Base-by-base conservation (phyloP, 2,888 invertebrate genomes). In the Brassicogethes aeneus region DNA sequence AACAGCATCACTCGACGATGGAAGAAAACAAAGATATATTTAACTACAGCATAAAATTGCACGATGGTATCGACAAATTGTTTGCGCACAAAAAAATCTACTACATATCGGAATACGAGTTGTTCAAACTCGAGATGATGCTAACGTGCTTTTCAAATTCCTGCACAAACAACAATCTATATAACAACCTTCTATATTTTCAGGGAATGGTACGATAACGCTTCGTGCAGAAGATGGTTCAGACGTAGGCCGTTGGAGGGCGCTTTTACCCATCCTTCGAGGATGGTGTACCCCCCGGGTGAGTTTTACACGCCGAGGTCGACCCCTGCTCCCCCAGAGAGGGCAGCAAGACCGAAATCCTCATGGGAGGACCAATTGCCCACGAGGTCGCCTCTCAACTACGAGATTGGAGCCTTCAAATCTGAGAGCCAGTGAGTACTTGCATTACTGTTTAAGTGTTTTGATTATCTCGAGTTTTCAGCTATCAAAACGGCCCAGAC, bases 401-500 rank as follows among this genome's bases (percentile, higher is more conserved):
- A 89, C 66, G 90, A 90, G 62, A 77, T 89, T 56, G 87, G 87
- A 31, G 72, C 81, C 37, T 71, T 82, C 47, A 84, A 80, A 59
- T 89, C 85, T 0, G 90, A 90, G 65, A 90, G 89, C 75, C 89
- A 89, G 88, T 89, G 61, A 78, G 85, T 17, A 15, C 16, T 38
- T n/a, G n/a, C n/a, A n/a, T 35, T 40, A 34, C 10, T 34, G 16
- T 36, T 13, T 16, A 23, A 10, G 14, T 33, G 12, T 29, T 15
- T 37, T 32, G 29, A 37, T 29, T 34, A 31, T 10, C 32, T 5
- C 33, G 43, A 41, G 17, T 39, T 14, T 3, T 10, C 58, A 91
- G 92, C 61, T 95, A 95, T 70, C 93, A 95, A 71, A 86, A 90
- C 67, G 96, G 97, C 0, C 95, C 95, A 0, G 96, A 97, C 65